These are phyloP conservation scores for Arion vulgaris DNA, from an alignment of 1,140 invertebrate species.

Conservation along the genomic window DNA sequence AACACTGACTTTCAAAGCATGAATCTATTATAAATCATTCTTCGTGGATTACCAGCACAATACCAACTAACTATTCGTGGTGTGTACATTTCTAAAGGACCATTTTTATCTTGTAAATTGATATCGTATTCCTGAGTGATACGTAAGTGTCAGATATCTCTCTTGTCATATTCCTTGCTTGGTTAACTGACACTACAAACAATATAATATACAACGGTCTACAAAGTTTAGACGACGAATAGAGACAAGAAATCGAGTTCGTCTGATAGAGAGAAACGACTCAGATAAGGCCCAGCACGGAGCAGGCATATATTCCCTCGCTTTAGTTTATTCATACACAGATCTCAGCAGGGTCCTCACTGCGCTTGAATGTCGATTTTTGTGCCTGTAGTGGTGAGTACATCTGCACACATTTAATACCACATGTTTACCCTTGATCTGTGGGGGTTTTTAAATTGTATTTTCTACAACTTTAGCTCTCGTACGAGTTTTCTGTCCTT, in stretches of 20 bases:
- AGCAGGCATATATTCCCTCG: not conserved
- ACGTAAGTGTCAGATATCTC: not conserved
- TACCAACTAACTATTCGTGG: not conserved
- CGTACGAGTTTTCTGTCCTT: too few species aligned
- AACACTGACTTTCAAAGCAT: not conserved
- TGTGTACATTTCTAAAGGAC: not conserved
- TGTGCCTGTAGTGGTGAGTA: constrained; percentile 8
- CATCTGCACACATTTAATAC: not conserved
- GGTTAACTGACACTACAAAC: not conserved
- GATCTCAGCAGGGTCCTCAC: not conserved
- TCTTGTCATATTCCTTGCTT: not conserved
- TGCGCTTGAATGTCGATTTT: constrained; percentile 8
- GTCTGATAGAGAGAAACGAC: not conserved
- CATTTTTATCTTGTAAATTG: not conserved
- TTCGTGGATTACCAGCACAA: not conserved
- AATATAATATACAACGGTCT: not conserved
- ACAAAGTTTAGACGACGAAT: not conserved
- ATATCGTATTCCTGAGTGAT: not conserved
- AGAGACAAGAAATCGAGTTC: not conserved
- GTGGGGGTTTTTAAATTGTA: too few species aligned
- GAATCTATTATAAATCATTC: not conserved
- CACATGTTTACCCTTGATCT: not conserved
- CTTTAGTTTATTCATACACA: constrained; percentile 1
- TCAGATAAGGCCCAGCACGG: not conserved
- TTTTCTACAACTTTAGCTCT: too few species aligned